Percentiles rank a stretch among this genome's conserved stretches.
phyloP scores from a whole-genome alignment of 2,113 vertebrate species.

The Ctenodactylus gundi region DNA sequence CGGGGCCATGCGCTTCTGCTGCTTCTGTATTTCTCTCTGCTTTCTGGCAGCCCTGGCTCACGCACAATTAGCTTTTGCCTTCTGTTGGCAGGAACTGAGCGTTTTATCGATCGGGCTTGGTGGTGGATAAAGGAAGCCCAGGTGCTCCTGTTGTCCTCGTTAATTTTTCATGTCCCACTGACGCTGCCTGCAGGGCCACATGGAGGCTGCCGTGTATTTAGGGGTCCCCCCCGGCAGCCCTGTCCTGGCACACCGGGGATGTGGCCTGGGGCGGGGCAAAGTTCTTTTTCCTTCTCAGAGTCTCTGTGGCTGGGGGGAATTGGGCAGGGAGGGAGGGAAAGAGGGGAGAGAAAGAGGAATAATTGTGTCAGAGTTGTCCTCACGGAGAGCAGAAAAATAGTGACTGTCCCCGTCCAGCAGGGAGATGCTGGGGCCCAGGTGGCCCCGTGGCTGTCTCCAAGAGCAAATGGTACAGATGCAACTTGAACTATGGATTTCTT shows the following conservation, averaged over 20 bases:
- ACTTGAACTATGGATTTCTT: neutral
- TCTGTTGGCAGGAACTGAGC: constrained; percentile 5
- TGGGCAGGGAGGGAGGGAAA: rapidly evolving
- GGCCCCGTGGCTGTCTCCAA: neutral
- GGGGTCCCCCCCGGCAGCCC: neutral
- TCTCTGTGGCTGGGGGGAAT: neutral
- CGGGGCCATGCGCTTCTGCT: neutral
- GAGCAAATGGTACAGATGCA: neutral
- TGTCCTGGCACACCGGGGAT: too few relatives aligned
- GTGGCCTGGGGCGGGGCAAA: too few relatives aligned
- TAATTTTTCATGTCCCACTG: neutral
- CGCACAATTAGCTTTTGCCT: neutral
- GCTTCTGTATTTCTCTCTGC: neutral
- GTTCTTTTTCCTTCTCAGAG: neutral
- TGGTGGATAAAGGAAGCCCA: neutral
- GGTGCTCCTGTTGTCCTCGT: neutral
- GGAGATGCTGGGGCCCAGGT: neutral
- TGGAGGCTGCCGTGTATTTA: too few relatives aligned
- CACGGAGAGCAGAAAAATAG: neutral
- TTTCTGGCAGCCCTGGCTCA: neutral
- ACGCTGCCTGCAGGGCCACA: too few relatives aligned
- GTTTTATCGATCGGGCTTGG: constrained; percentile 23
- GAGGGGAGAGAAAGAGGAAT: neutral
- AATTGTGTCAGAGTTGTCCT: neutral
- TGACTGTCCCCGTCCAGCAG: neutral